phyloP scores from a whole-genome alignment of 2,888 invertebrate species.

The Drosophila seclusa region DNA sequence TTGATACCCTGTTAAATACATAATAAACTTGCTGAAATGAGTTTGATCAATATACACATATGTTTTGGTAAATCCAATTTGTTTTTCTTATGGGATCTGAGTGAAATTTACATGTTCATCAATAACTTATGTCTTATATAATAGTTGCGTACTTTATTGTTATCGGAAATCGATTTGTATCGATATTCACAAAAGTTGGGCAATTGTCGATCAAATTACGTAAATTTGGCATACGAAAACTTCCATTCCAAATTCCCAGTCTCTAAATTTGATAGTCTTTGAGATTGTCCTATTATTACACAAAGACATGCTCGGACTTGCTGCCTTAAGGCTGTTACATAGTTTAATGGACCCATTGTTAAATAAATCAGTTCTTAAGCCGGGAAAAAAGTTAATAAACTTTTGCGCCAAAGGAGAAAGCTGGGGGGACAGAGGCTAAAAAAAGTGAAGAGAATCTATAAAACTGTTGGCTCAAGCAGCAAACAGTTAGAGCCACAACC shows the following conservation, averaged over 20 bases:
- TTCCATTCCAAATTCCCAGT: not conserved
- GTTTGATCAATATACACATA: not conserved
- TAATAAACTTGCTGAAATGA: not conserved
- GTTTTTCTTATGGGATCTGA: not conserved
- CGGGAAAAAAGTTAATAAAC: conserved; percentile 20
- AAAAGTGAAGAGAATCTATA: conserved; percentile 19
- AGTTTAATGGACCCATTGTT: not conserved
- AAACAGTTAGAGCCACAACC: conserved; percentile 39
- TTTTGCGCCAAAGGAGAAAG: not conserved
- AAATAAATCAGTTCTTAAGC: not conserved
- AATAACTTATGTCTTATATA: not conserved
- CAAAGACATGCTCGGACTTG: rapidly evolving
- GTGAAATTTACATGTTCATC: not conserved
- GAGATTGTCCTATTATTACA: too few relatives aligned
- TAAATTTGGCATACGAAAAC: not conserved
- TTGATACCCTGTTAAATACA: not conserved
- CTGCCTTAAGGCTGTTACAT: not conserved
- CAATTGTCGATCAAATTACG: not conserved
- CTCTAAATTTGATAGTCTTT: not conserved
- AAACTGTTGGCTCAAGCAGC: conserved; percentile 4
- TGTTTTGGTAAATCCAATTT: not conserved
- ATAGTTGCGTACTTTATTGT: too few relatives aligned
- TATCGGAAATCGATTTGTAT: not conserved
- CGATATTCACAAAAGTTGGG: not conserved
- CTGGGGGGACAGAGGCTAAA: not conserved